Percentiles rank a stretch among this genome's conserved stretches.
Conservation (phyloP, 2,888 invertebrate species). For the Resseliella maxima region DNA sequence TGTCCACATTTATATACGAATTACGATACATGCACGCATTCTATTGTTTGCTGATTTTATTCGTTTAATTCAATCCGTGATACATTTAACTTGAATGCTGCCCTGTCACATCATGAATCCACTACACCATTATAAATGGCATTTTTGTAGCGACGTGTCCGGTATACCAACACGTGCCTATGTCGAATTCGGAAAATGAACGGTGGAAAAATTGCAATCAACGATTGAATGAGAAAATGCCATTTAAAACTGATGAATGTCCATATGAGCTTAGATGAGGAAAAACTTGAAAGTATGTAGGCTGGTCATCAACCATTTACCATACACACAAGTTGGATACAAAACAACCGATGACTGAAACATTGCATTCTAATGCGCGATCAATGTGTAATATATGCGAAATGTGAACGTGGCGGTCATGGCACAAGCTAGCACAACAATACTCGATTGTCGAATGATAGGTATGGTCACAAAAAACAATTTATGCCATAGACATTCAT, state of each 20-base stretch:
- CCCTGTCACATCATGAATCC: slow-evolving; percentile 15
- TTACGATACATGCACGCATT: too few relatives aligned
- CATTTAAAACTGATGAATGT: slow-evolving; percentile 22
- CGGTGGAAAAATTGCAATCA: slow-evolving; percentile 54
- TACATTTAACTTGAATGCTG: background rate
- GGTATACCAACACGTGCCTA: slow-evolving; percentile 17
- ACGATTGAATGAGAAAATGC: slow-evolving; percentile 46
- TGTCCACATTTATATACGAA: background rate
- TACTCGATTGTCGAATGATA: slow-evolving; percentile 16
- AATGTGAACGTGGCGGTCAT: background rate
- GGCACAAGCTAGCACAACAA: slow-evolving; percentile 18
- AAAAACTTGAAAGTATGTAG: background rate
- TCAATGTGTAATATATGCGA: background rate
- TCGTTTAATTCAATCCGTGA: background rate
- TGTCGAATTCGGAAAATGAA: slow-evolving; percentile 17
- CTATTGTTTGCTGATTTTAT: too few relatives aligned
- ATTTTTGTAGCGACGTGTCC: background rate
- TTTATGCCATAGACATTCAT: slow-evolving; percentile 41
- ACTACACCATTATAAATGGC: slow-evolving; percentile 23
- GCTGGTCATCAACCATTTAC: background rate
- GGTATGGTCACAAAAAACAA: slow-evolving; percentile 49
- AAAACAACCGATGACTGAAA: background rate
- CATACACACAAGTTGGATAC: background rate
- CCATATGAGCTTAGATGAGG: background rate
- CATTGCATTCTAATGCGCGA: background rate